These are phyloP conservation scores for Sterna hirundo DNA, from an alignment of 2,113 vertebrate species.

Conservation along the genomic window DNA sequence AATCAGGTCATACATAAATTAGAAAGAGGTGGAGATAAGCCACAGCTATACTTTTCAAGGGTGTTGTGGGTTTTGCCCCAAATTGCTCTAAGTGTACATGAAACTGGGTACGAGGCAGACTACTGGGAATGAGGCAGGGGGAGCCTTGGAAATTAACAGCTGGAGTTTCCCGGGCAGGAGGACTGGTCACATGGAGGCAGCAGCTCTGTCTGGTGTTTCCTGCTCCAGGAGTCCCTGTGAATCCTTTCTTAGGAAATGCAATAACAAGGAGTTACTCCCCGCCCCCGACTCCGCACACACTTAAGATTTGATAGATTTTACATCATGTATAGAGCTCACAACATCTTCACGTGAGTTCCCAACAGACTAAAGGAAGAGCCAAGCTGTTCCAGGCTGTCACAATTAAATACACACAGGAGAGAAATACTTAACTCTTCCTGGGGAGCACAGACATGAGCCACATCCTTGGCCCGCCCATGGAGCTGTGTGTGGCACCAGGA, in stretches of 20 bases:
- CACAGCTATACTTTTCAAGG: background rate
- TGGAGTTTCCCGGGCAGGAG: background rate
- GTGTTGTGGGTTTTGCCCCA: background rate
- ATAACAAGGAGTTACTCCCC: background rate
- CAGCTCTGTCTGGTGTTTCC: background rate
- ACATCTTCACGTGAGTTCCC: background rate
- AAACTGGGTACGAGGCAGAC: background rate
- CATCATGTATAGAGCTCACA: background rate
- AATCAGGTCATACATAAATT: background rate
- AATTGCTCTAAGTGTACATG: fast-evolving
- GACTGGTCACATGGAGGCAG: background rate
- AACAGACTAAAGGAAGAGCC: background rate
- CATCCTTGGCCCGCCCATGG: background rate
- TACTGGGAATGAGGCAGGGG: background rate
- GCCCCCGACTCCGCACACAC: too few species aligned
- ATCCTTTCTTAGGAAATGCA: background rate
- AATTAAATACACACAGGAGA: background rate
- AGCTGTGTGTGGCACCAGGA: background rate
- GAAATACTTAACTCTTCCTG: background rate
- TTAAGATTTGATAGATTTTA: background rate
- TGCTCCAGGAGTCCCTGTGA: background rate
- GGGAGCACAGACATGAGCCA: background rate
- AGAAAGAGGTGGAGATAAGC: background rate
- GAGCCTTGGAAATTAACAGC: background rate
- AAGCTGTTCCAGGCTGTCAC: background rate